phyloP scores from a whole-genome alignment of 2,888 invertebrate genomes.

The Phoenoteleia sp. region DNA sequence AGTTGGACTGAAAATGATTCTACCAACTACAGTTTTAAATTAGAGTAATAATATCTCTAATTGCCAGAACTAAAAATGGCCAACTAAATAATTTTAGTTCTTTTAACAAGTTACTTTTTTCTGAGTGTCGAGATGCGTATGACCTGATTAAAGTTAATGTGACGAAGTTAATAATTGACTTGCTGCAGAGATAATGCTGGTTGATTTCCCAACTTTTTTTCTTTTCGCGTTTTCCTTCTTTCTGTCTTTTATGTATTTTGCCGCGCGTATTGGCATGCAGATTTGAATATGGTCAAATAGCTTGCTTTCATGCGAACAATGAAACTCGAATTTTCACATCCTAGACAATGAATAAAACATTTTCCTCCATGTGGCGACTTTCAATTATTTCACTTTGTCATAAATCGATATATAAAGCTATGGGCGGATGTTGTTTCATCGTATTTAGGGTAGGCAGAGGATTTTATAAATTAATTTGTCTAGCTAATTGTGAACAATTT shows the following conservation, averaged over 20 bases:
- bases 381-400: constrained; percentile 56
- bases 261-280: constrained; percentile 45
- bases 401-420: constrained; percentile 56
- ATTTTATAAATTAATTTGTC: constrained; percentile 21
- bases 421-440: constrained; percentile 6
- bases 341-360: constrained; percentile 83
- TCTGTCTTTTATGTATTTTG: constrained; percentile 44
- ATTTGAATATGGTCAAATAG: constrained; percentile 66
- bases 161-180: too few species aligned
- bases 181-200: too few species aligned
- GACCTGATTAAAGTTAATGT: too few species aligned
- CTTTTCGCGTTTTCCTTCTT: constrained; percentile 14
- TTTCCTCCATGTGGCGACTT: constrained; percentile 69
- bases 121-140: too few species aligned
- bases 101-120: too few species aligned
- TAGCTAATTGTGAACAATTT: constrained; percentile 1
- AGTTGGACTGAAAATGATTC: too few species aligned
- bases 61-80: too few species aligned
- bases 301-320: constrained; percentile 77
- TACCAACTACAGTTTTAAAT: too few species aligned
- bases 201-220: too few species aligned
- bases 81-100: too few species aligned
- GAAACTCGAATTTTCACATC: constrained; percentile 81
- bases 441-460: neutral
- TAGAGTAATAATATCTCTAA: too few species aligned